phyloP scores from a whole-genome alignment of 2,888 invertebrate genomes.

The Pollenia labialis region DNA sequence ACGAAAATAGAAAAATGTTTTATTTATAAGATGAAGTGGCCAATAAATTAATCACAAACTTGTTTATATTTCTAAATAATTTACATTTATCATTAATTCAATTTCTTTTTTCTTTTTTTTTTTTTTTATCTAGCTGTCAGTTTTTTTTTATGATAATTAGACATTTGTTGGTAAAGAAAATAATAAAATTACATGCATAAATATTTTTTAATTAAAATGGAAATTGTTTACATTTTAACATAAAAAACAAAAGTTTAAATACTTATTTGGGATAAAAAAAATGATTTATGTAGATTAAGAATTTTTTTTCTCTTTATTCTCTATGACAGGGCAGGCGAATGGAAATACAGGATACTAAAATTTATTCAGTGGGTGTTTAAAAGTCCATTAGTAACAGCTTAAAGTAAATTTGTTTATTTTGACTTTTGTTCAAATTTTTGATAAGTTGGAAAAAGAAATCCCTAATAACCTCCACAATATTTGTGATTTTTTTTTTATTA shows the following conservation, averaged over 20 bases:
- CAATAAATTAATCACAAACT: conserved; percentile 40
- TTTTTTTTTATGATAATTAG: conserved; percentile 14
- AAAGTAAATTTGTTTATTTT: too few species aligned
- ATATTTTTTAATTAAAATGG: conserved; percentile 34
- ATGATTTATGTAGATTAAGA: conserved; percentile 31
- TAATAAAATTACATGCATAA: neutral
- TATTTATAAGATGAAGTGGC: conserved; percentile 30
- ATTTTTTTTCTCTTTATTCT: neutral
- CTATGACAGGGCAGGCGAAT: neutral
- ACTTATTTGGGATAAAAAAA: conserved; percentile 7
- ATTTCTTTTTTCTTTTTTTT: neutral
- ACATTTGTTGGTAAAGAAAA: conserved; percentile 38
- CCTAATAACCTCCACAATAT: too few species aligned
- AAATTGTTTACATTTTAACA: conserved; percentile 21
- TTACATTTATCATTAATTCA: neutral
- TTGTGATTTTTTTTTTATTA: too few species aligned
- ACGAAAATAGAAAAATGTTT: conserved; percentile 2
- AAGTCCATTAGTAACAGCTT: too few species aligned
- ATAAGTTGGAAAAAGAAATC: too few species aligned
- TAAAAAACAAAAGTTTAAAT: neutral
- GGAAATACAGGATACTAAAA: neutral
- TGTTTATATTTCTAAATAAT: conserved; percentile 18
- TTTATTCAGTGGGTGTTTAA: neutral
- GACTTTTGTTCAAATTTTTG: too few species aligned
- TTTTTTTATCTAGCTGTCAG: neutral